Conservation (phyloP, 23 tunicate species). For the Corella eumyota region DNA sequence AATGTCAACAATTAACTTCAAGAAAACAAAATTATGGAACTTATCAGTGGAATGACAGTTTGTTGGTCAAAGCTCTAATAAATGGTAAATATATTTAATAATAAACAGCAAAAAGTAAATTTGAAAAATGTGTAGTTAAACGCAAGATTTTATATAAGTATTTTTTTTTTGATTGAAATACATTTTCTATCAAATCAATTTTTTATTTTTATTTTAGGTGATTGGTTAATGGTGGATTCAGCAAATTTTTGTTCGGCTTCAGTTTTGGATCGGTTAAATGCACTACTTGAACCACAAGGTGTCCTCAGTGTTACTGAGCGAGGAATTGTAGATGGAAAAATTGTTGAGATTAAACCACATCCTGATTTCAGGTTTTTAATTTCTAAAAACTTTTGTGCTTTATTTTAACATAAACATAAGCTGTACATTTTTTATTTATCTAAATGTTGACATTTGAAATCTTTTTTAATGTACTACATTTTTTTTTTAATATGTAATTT, state of each 20-base stretch:
- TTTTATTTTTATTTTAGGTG: no score
- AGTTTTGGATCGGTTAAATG: constrained; percentile 86
- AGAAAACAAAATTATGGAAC: constrained; percentile 17
- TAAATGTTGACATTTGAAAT: no score
- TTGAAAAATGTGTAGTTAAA: no score
- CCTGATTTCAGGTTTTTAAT: constrained; percentile 66
- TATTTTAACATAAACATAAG: neutral
- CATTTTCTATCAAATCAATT: no score
- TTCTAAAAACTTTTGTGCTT: no score
- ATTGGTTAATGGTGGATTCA: constrained; percentile 83
- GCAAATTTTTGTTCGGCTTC: constrained; percentile 90
- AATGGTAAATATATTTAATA: no score
- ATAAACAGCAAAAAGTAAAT: no score
- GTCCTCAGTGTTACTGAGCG: constrained; percentile 73
- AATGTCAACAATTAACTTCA: neutral
- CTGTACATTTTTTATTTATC: no score
- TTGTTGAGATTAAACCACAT: constrained; percentile 62
- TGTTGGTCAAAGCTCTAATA: constrained; percentile 44
- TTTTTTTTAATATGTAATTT: no score
- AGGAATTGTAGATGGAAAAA: constrained; percentile 62
- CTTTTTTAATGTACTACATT: no score
- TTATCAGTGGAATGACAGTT: constrained; percentile 82
- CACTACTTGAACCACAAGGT: constrained; percentile 78
- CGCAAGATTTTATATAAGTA: no score
- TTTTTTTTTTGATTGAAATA: no score